A percentile compares a stretch with the other conserved stretches of the same genome.
Evolutionary conservation across 2,797 vertebrate species (phyloP).

Genomic region (Bradypus variegatus): DNA sequence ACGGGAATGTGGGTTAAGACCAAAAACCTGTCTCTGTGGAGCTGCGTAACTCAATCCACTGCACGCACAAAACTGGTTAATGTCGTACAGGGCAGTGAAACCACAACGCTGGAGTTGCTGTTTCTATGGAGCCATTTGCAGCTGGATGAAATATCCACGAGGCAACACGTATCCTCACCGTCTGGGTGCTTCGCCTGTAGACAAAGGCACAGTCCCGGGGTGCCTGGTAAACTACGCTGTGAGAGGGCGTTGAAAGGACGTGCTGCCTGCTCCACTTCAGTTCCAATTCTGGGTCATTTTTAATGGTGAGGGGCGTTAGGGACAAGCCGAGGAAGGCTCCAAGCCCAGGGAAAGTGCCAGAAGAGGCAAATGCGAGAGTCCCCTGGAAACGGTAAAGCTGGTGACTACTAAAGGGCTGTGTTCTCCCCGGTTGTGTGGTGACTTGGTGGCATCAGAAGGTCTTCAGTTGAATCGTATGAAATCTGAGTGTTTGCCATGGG

Average conservation of each 20-base stretch:
- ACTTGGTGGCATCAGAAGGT: neutral
- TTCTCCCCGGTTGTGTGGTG: too few relatives aligned
- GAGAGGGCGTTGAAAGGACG: fast-evolving
- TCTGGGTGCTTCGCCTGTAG: neutral
- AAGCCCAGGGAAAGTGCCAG: neutral
- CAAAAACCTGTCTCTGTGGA: too few relatives aligned
- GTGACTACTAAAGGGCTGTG: too few relatives aligned
- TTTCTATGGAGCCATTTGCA: neutral
- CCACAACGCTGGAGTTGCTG: too few relatives aligned
- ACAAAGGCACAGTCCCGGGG: neutral
- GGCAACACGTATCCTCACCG: neutral
- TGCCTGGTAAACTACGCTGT: neutral
- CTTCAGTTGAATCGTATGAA: too few relatives aligned
- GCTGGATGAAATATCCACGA: neutral
- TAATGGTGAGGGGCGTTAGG: neutral
- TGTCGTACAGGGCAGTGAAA: neutral
- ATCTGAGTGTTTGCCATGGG: too few relatives aligned
- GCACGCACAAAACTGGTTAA: too few relatives aligned
- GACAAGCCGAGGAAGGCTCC: neutral
- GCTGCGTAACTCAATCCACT: too few relatives aligned
- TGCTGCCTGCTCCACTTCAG: neutral
- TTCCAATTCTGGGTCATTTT: neutral
- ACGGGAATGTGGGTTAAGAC: too few relatives aligned
- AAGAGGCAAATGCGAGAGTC: neutral
- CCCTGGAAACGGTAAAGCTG: neutral